phyloP scores from a whole-genome alignment of 2,888 invertebrate genomes.

The Lasius platythorax region DNA sequence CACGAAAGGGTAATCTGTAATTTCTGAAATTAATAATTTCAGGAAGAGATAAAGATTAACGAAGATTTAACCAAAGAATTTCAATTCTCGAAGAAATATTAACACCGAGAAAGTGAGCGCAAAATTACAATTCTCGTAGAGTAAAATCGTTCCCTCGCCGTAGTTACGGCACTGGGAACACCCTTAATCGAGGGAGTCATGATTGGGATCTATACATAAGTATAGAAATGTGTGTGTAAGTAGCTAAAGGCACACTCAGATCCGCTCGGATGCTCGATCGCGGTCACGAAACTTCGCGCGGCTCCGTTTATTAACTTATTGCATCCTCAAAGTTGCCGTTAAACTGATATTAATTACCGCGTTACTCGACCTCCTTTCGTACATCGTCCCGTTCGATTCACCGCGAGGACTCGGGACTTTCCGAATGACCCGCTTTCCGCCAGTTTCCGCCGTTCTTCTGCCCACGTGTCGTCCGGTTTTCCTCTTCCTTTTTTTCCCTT shows the following conservation, averaged over 20 bases:
- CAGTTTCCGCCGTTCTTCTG: slow-evolving; percentile 35
- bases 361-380: slow-evolving; percentile 25
- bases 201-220: slow-evolving; percentile 6
- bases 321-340: slow-evolving; percentile 69
- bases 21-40: not conserved
- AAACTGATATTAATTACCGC: slow-evolving; percentile 74
- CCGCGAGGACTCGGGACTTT: not conserved
- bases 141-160: not conserved
- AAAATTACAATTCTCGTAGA: not conserved
- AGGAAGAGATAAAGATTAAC: not conserved
- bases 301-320: slow-evolving; percentile 74
- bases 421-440: slow-evolving; percentile 11
- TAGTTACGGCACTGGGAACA: not conserved
- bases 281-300: slow-evolving; percentile 60
- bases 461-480: slow-evolving; percentile 26
- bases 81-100: not conserved
- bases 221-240: slow-evolving; percentile 12
- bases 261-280: slow-evolving; percentile 54
- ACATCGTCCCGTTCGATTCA: slow-evolving; percentile 25
- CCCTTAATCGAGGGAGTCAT: not conserved
- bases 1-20: not conserved
- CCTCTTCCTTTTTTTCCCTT: slow-evolving; percentile 21
- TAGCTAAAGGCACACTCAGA: slow-evolving; percentile 34
- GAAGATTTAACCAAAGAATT: not conserved
- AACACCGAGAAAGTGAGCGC: not conserved